These are phyloP conservation scores for Myotis daubentonii DNA, from an alignment of 2,797 vertebrate genomes.

Conservation along the genomic window DNA sequence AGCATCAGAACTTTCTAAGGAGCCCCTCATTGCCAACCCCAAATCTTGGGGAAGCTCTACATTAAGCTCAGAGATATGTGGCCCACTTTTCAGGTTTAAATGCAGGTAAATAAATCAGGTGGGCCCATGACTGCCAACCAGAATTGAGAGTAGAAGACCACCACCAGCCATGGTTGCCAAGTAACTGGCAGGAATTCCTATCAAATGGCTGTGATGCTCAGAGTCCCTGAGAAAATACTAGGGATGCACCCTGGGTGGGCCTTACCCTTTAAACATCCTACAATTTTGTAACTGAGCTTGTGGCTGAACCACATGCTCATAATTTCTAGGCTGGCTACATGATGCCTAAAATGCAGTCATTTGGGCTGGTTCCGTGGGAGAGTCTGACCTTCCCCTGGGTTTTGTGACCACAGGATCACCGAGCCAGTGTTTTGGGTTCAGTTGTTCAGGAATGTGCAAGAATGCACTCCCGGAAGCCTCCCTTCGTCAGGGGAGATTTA, in stretches of 20 bases:
- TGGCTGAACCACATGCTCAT: slow-evolving; percentile 56
- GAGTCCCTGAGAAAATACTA: slow-evolving; percentile 5
- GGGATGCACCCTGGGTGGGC: slow-evolving; percentile 45
- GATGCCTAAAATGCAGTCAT: slow-evolving; percentile 51
- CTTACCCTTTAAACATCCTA: slow-evolving; percentile 45
- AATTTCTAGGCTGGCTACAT: slow-evolving; percentile 48
- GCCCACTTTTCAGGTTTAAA: not conserved
- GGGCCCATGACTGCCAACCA: not conserved
- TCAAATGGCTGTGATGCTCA: not conserved
- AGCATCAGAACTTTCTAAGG: not conserved
- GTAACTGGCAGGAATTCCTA: not conserved
- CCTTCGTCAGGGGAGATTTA: not conserved
- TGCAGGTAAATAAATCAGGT: not conserved
- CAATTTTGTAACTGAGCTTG: slow-evolving; percentile 59
- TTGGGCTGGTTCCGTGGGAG: slow-evolving; percentile 34
- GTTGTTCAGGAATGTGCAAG: slow-evolving; percentile 45
- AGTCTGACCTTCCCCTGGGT: slow-evolving; percentile 35
- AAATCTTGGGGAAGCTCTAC: slow-evolving; percentile 3
- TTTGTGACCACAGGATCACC: slow-evolving; percentile 46
- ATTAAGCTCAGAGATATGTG: not conserved
- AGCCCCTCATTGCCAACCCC: not conserved
- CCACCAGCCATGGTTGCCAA: not conserved
- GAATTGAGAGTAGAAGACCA: not conserved
- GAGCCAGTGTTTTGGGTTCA: slow-evolving; percentile 40
- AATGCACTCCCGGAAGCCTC: slow-evolving; percentile 12